Conservation (phyloP, 2,113 vertebrate genomes). For the Lepus timidus region DNA sequence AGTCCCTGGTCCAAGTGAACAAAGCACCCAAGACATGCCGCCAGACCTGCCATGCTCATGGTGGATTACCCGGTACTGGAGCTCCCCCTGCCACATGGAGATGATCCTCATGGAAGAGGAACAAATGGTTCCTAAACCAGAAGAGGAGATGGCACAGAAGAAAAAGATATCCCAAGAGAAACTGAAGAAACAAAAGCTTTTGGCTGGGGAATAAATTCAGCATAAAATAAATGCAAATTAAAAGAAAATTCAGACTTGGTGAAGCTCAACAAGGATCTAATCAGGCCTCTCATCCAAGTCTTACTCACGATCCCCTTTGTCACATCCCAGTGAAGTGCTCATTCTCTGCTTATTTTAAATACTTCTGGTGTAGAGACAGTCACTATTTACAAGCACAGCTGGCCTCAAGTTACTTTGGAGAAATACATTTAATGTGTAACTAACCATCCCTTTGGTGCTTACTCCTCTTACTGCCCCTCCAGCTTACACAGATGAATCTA, state of each 20-base stretch:
- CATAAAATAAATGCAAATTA: too few relatives aligned
- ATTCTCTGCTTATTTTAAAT: constrained; percentile 51
- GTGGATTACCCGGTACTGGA: too few relatives aligned
- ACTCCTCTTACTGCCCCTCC: neutral
- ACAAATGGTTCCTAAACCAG: too few relatives aligned
- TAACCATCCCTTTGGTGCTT: neutral
- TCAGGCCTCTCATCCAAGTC: neutral
- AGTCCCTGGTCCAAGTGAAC: too few relatives aligned
- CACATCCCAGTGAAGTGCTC: neutral
- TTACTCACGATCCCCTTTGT: neutral
- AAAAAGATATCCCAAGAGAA: too few relatives aligned
- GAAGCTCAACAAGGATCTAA: constrained; percentile 25
- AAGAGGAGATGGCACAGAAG: too few relatives aligned
- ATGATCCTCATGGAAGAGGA: too few relatives aligned
- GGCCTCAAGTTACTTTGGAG: constrained; percentile 12
- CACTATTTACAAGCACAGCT: neutral
- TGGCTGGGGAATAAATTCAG: too few relatives aligned
- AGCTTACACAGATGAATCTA: neutral
- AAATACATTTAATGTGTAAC: neutral
- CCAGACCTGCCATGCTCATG: too few relatives aligned
- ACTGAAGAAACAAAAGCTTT: too few relatives aligned
- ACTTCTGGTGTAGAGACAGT: neutral
- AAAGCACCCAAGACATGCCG: too few relatives aligned
- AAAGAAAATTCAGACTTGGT: neutral
- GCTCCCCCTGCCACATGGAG: too few relatives aligned